Conservation (phyloP, 2,797 vertebrate species). For the Sebastes glaucus region DNA sequence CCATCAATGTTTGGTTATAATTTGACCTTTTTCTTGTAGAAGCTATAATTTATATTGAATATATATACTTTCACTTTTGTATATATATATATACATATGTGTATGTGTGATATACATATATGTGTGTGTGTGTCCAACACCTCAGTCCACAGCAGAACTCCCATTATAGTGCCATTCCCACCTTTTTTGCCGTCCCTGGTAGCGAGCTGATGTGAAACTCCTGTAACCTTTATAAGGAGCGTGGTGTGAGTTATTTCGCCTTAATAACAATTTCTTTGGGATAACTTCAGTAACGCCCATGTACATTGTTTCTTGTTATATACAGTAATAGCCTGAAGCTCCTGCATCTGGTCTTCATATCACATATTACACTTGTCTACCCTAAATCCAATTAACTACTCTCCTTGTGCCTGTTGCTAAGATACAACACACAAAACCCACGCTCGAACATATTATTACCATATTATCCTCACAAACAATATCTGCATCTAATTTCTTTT, state of each 20-base stretch:
- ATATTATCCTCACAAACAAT: slow-evolving; percentile 24
- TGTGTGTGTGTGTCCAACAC: slow-evolving; percentile 38
- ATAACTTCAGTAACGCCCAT: slow-evolving; percentile 44
- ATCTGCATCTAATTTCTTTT: slow-evolving; percentile 6
- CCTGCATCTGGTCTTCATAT: slow-evolving; percentile 52
- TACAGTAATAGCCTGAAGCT: slow-evolving; percentile 35
- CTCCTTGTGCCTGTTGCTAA: slow-evolving; percentile 58
- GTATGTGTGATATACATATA: background rate
- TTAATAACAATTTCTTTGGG: slow-evolving; percentile 37
- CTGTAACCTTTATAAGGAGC: slow-evolving; percentile 45
- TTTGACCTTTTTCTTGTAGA: background rate
- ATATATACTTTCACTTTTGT: slow-evolving; percentile 4
- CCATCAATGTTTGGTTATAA: background rate
- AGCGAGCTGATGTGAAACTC: slow-evolving; percentile 37
- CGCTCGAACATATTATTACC: slow-evolving; percentile 27
- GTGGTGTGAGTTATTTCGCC: slow-evolving; percentile 21
- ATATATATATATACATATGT: slow-evolving; percentile 6
- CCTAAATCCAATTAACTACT: slow-evolving; percentile 50
- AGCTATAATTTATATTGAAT: background rate
- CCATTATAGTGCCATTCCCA: slow-evolving; percentile 61
- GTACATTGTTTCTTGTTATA: slow-evolving; percentile 30
- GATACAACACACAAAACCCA: slow-evolving; percentile 50
- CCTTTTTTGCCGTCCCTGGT: slow-evolving; percentile 26
- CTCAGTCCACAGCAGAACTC: slow-evolving; percentile 40
- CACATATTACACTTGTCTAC: slow-evolving; percentile 35